Evolutionary conservation across 2,888 invertebrate genomes (phyloP).

Genomic region (Drosophila nr. fundita): DNA sequence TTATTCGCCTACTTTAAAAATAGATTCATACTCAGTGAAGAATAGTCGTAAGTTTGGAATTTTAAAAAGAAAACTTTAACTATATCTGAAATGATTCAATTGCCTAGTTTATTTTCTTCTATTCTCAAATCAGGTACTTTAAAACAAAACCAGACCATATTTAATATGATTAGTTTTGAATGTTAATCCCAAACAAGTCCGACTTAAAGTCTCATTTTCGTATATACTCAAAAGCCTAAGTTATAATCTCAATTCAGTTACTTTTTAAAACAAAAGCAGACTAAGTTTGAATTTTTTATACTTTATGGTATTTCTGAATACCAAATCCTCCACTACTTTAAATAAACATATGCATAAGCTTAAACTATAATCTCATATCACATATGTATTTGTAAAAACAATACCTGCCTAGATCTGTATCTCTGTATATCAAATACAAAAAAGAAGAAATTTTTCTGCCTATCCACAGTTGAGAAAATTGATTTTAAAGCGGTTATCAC

Average conservation of each 20-base stretch:
- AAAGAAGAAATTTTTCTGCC: background rate
- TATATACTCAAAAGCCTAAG: background rate
- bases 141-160: background rate
- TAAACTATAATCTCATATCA: conserved; percentile 1
- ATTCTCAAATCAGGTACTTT: background rate
- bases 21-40: background rate
- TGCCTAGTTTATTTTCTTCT: background rate
- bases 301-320: background rate
- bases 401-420: background rate
- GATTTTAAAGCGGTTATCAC: conserved; percentile 9
- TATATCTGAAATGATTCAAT: background rate
- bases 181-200: background rate
- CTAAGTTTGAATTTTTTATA: background rate
- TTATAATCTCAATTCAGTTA: background rate
- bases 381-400: background rate
- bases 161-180: background rate
- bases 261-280: background rate
- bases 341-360: background rate
- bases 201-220: background rate
- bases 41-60: background rate
- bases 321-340: background rate
- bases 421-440: background rate
- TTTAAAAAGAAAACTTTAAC: background rate
- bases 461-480: conserved; percentile 19
- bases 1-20: background rate